phyloP scores from a whole-genome alignment of 2,113 vertebrate genomes.

The Polypterus bichir region DNA sequence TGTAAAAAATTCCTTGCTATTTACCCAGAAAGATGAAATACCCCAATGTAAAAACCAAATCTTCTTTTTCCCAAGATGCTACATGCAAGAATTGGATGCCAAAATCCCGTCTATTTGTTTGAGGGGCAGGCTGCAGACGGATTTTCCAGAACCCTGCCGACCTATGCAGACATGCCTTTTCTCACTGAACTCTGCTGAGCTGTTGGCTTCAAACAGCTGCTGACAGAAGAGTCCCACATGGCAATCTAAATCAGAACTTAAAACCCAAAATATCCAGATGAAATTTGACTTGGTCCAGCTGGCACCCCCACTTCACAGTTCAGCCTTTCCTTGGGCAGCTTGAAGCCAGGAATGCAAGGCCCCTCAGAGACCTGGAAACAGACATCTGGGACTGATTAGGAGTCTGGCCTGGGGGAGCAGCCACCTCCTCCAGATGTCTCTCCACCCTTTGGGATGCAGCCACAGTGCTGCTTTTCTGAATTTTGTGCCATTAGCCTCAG shows the following conservation, averaged over 20 bases:
- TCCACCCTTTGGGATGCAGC: not conserved
- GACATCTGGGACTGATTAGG: slow-evolving; percentile 29
- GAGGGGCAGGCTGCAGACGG: not conserved
- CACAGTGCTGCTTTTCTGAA: too few species aligned
- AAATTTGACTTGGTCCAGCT: not conserved
- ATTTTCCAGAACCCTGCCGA: not conserved
- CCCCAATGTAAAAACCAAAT: too few species aligned
- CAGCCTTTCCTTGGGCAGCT: slow-evolving; percentile 25
- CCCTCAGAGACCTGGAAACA: slow-evolving; percentile 12
- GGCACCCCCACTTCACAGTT: slow-evolving; percentile 21
- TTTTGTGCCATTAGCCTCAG: too few species aligned
- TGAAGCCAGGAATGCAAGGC: slow-evolving; percentile 30
- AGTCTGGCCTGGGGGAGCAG: slow-evolving; percentile 7
- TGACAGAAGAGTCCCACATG: too few species aligned
- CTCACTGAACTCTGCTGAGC: not conserved
- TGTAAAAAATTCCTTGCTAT: too few species aligned
- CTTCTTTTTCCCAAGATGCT: too few species aligned
- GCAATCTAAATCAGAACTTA: too few species aligned
- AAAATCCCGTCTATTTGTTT: not conserved
- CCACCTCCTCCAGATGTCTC: slow-evolving; percentile 12
- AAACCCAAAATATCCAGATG: too few species aligned
- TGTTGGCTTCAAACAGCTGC: too few species aligned
- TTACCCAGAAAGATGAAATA: too few species aligned
- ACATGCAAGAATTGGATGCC: too few species aligned
- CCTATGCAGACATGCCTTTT: not conserved